phyloP scores from a whole-genome alignment of 2,113 vertebrate species.

The Epinephelus fuscoguttatus region DNA sequence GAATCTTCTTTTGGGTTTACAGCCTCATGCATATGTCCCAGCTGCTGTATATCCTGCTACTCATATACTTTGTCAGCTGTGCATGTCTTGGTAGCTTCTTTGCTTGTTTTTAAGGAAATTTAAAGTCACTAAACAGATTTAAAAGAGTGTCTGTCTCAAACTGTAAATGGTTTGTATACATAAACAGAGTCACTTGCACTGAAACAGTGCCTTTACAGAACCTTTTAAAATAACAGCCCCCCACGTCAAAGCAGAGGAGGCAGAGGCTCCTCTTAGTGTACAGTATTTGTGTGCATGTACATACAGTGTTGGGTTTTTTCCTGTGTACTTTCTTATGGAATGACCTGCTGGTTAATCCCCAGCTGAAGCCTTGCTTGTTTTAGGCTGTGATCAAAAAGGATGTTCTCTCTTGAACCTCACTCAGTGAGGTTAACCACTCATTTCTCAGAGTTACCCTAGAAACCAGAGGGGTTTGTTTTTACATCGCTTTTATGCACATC shows the following conservation, averaged over 20 bases:
- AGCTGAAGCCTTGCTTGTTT: background rate
- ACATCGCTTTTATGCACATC: background rate
- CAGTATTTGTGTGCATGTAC: conserved; percentile 23
- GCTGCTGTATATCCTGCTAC: conserved; percentile 20
- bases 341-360: background rate
- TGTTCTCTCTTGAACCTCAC: background rate
- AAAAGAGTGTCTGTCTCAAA: background rate
- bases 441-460: background rate
- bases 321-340: background rate
- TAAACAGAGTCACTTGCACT: background rate
- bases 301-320: background rate
- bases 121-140: background rate
- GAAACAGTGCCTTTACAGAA: background rate
- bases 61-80: background rate
- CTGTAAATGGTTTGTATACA: background rate
- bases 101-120: background rate
- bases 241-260: background rate
- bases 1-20: background rate
- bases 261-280: background rate
- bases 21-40: conserved; percentile 3
- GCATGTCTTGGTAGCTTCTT: background rate
- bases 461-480: background rate
- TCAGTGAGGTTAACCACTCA: background rate
- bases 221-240: background rate
- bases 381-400: conserved; percentile 6